Evolutionary conservation across 2,797 vertebrate species (phyloP), one percentile per base, ranked within the genome.

Genomic region (Onychomys leucogaster): DNA sequence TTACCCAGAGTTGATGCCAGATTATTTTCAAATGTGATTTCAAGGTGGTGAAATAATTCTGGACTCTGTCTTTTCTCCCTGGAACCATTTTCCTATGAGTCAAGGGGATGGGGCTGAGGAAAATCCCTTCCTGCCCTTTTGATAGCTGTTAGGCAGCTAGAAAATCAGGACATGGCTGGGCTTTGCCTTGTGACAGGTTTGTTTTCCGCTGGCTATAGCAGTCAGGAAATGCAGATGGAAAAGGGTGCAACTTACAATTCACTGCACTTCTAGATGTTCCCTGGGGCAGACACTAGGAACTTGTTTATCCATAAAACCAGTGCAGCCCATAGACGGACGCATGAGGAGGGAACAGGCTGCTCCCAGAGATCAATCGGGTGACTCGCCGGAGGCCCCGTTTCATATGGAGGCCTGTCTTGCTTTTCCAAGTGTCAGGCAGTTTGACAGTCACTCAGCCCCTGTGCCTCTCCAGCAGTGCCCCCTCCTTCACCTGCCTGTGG

Each of bases 21-120:
- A 61, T 89, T 52, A 78, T 87, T 94, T 90, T 69, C 43, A 73
- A 90, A 61, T 43, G 67, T 52, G n/a, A 77, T 90, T 94, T 81
- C 37, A 87, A 32, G 78, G 43, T 83, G 8, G 32, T 67, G 55
- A 16, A 73, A 65, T 77, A 17, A 37, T 88, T 75, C 21, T 81
- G n/a, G 63, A 23, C 13, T 19, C 71, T 80, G 13, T 25, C 43
- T 61, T 94, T 94, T 88, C 17, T 89, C 73, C 34, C 14, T 78
- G 1, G n/a, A 75, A 34, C 61, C 23, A 12, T 63, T 91, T 94
- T 85, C 57, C 61, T 29, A 67, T 29, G 13, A 37, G 6, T 85
- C 6, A 0, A 52, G 43, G 34, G 17, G 43, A 19, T 29, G 37
- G 34, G 17, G 6, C 75, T 61, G 14, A 95, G 87, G 55, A 32